Percentiles rank a stretch among this genome's conserved stretches.
Evolutionary conservation across 2,888 invertebrate species (phyloP).

Genomic region (Cephus pygmeus): DNA sequence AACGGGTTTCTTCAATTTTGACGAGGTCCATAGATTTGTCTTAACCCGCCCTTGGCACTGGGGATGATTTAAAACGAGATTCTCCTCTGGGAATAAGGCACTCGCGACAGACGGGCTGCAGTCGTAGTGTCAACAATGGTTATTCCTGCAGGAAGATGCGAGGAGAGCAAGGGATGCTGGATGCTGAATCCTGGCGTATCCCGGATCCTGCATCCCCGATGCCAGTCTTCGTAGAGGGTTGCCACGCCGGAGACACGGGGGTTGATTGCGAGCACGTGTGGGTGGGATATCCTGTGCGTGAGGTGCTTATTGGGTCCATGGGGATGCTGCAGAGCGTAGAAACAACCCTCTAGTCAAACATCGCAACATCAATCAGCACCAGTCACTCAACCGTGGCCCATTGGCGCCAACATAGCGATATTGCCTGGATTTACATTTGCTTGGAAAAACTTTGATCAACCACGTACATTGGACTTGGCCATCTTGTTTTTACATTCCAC

Average conservation of each 20-base stretch:
- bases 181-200: no score
- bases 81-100: slow-evolving; percentile 34
- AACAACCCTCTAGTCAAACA: slow-evolving; percentile 66
- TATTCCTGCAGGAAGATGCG: slow-evolving; percentile 39
- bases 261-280: slow-evolving; percentile 24
- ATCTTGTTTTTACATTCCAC: no score
- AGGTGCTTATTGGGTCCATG: slow-evolving; percentile 64
- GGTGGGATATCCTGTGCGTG: slow-evolving; percentile 32
- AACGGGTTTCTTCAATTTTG: no score
- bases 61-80: slow-evolving; percentile 34
- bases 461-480: no score
- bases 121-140: slow-evolving; percentile 52
- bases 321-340: slow-evolving; percentile 56
- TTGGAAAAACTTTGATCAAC: slow-evolving; percentile 15
- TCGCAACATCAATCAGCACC: slow-evolving; percentile 66
- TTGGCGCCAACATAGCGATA: slow-evolving; percentile 61
- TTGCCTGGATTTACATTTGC: slow-evolving; percentile 58
- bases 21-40: neutral
- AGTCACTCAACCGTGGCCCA: slow-evolving; percentile 61
- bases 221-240: no score
- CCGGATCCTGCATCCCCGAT: no score
- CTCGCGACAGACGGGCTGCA: slow-evolving; percentile 57
- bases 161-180: no score
- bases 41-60: neutral
- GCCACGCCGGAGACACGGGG: slow-evolving; percentile 15